A percentile compares a stretch with the other conserved stretches of the same genome.
phyloP scores from a whole-genome alignment of 2,888 invertebrate genomes.

The Amphipyra tragopoginis region DNA sequence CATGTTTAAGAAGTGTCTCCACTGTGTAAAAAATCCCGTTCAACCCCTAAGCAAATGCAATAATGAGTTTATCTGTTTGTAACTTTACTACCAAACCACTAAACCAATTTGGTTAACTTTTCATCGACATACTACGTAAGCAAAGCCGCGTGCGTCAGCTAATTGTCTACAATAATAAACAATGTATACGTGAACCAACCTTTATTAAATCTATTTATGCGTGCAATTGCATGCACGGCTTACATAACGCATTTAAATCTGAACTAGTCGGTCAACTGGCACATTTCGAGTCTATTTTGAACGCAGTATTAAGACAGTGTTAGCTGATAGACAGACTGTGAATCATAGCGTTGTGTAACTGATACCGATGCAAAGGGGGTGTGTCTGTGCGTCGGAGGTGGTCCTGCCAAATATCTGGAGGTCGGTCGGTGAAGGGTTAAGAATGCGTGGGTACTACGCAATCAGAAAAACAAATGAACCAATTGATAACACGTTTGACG shows the following conservation, averaged over 20 bases:
- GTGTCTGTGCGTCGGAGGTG: conserved; percentile 18
- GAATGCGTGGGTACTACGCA: not conserved
- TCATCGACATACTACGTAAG: no score
- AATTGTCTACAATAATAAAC: no score
- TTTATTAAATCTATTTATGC: conserved; percentile 38
- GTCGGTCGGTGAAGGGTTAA: conserved; percentile 3
- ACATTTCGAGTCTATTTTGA: conserved; percentile 47
- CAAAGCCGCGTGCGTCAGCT: no score
- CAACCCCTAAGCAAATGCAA: no score
- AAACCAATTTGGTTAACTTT: no score
- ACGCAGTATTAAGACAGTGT: conserved; percentile 18
- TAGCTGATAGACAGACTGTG: conserved; percentile 38
- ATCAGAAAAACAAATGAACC: no score
- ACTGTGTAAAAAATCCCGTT: no score
- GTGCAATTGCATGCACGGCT: conserved; percentile 15
- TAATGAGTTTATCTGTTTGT: no score
- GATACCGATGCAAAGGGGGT: conserved; percentile 33
- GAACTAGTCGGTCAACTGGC: conserved; percentile 50
- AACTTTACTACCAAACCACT: no score
- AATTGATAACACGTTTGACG: no score
- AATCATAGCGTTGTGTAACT: conserved; percentile 44
- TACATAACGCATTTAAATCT: conserved; percentile 54
- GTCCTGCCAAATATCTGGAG: conserved; percentile 39
- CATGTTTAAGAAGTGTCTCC: no score
- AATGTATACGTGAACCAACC: not conserved